Evolutionary conservation across 2,113 vertebrate species (phyloP).

Genomic region (Orientallactaga bullata): DNA sequence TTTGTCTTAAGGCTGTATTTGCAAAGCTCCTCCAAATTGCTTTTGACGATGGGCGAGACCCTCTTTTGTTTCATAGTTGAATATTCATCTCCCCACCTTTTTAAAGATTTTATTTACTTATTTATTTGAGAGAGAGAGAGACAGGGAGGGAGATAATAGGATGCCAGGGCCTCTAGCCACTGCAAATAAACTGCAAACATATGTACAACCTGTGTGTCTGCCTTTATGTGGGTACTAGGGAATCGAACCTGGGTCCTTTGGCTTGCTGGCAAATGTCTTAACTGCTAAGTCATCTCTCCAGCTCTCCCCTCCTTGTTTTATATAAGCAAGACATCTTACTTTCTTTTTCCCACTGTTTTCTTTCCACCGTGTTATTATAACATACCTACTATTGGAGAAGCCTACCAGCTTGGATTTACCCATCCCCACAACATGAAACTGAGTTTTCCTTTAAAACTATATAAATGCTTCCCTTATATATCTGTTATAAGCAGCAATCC

Average conservation of each 20-base stretch:
- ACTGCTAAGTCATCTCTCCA: no score
- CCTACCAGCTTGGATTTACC: neutral
- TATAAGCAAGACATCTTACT: neutral
- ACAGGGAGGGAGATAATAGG: no score
- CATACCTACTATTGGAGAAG: neutral
- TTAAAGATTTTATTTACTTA: no score
- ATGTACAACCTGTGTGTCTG: no score
- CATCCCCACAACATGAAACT: neutral
- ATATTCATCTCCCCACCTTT: neutral
- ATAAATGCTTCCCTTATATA: constrained; percentile 72
- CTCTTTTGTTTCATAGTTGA: neutral
- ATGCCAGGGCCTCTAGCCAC: no score
- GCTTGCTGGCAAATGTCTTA: no score
- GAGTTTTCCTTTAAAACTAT: constrained; percentile 74
- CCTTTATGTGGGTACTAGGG: no score
- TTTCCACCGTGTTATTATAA: neutral
- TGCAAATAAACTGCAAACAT: no score
- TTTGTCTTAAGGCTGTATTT: neutral
- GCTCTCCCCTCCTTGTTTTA: neutral
- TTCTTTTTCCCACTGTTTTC: neutral
- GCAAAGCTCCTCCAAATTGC: neutral
- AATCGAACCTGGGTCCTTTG: no score
- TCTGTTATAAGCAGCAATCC: constrained; percentile 71
- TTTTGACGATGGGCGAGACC: neutral
- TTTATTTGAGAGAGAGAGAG: no score